Conservation (phyloP, 2,113 vertebrate species). For the Ceuthmochares aereus region DNA sequence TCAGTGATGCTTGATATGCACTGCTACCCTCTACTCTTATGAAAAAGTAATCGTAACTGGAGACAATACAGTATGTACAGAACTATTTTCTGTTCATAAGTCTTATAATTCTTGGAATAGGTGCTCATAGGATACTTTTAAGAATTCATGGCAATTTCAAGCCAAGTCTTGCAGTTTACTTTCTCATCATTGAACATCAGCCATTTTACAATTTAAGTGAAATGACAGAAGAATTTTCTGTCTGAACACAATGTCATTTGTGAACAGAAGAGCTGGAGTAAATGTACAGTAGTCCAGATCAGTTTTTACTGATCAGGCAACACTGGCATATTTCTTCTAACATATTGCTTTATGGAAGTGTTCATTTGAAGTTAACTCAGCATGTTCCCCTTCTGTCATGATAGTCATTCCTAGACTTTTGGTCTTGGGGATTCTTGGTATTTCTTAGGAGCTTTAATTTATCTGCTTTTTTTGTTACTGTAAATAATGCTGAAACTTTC, state of each 20-base stretch:
- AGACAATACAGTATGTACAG: background rate
- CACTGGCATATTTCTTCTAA: background rate
- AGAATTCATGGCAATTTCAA: background rate
- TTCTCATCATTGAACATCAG: background rate
- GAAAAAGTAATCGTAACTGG: background rate
- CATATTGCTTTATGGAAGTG: background rate
- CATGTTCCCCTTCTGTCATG: accelerated
- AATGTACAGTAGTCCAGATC: background rate
- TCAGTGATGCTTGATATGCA: background rate
- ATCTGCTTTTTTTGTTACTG: background rate
- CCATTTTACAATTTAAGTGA: background rate
- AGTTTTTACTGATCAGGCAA: background rate
- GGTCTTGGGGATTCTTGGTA: background rate
- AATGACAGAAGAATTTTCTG: background rate
- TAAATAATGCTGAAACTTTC: background rate
- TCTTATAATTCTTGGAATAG: background rate
- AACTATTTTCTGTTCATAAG: background rate
- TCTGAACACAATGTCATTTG: background rate
- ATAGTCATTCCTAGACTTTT: background rate
- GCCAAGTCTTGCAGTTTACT: background rate
- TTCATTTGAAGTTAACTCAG: background rate
- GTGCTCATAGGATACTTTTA: background rate
- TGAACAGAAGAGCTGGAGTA: background rate
- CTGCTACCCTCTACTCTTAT: background rate
- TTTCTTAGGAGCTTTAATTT: background rate